Evolutionary conservation across 1,140 invertebrate genomes (phyloP).

Genomic region (Drosophila insularis): DNA sequence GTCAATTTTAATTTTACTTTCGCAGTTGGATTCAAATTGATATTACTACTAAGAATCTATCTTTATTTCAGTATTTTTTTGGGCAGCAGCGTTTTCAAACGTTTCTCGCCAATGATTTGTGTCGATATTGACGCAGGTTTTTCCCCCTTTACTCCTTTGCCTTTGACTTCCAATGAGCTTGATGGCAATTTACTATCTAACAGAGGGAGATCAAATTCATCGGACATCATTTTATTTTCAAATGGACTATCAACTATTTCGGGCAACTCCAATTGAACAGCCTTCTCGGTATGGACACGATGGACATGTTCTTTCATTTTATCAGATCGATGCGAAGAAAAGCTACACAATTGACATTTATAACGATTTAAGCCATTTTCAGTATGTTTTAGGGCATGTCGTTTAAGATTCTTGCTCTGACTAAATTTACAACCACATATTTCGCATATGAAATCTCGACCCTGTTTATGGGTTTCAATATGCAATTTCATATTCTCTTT

Average conservation of each 20-base stretch:
- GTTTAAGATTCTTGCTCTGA: constrained; percentile 83
- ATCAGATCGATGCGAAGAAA: constrained; percentile 84
- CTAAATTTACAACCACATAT: constrained; percentile 84
- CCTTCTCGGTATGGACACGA: constrained; percentile 81
- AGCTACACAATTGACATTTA: constrained; percentile 83
- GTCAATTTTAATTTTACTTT: no score
- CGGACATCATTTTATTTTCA: constrained; percentile 54
- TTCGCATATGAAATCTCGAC: constrained; percentile 84
- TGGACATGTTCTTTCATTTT: constrained; percentile 84
- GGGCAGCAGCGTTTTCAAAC: constrained; percentile 52
- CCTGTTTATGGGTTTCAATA: constrained; percentile 84
- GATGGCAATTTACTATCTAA: constrained; percentile 30
- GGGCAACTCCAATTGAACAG: constrained; percentile 75
- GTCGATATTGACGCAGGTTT: constrained; percentile 7
- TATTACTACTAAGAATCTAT: background rate
- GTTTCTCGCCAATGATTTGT: constrained; percentile 30
- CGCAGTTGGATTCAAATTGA: no score
- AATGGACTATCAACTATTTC: constrained; percentile 77
- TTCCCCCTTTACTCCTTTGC: background rate
- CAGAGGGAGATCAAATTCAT: constrained; percentile 64
- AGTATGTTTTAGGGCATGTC: constrained; percentile 83
- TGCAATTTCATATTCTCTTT: constrained; percentile 84
- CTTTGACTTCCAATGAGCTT: constrained; percentile 16
- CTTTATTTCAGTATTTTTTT: constrained; percentile 35
- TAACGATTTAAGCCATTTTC: constrained; percentile 66